These are phyloP conservation scores for Stenichneumon culpator DNA, from an alignment of 2,888 invertebrate genomes.

Conservation along the genomic window DNA sequence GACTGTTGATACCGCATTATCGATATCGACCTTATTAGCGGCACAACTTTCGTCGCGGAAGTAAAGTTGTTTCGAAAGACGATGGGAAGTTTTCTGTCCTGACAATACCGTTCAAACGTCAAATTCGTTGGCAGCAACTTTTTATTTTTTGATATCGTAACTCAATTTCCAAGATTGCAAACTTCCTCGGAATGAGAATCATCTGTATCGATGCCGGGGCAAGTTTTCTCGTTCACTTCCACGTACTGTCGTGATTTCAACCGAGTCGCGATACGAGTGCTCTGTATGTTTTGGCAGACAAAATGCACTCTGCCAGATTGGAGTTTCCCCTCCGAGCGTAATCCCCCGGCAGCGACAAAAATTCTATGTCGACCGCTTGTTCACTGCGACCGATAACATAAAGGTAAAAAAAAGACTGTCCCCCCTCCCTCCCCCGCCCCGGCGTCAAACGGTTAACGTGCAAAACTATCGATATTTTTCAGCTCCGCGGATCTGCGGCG, in stretches of 20 bases:
- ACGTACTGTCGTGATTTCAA: neutral
- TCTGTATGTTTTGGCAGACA: constrained; percentile 62
- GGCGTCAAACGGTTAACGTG: constrained; percentile 23
- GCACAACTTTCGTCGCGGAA: neutral
- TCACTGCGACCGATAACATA: constrained; percentile 30
- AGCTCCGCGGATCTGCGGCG: neutral
- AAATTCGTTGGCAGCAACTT: neutral
- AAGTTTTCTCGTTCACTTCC: constrained; percentile 8
- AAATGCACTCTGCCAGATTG: constrained; percentile 65
- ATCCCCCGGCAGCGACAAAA: constrained; percentile 45
- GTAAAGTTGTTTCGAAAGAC: neutral
- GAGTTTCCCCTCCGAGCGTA: constrained; percentile 54
- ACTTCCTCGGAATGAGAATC: neutral
- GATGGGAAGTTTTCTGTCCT: neutral
- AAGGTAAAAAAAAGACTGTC: constrained; percentile 46
- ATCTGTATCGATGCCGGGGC: neutral
- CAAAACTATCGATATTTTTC: constrained; percentile 36
- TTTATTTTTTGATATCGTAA: neutral
- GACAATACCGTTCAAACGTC: neutral
- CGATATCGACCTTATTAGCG: neutral
- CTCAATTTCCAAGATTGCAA: constrained; percentile 7
- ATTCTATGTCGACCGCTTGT: constrained; percentile 43
- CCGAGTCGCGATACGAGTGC: constrained; percentile 1
- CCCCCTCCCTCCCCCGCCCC: neutral
- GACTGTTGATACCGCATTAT: neutral